Conservation (phyloP, 1,140 invertebrate species). For the Lordiphosa collinella region DNA sequence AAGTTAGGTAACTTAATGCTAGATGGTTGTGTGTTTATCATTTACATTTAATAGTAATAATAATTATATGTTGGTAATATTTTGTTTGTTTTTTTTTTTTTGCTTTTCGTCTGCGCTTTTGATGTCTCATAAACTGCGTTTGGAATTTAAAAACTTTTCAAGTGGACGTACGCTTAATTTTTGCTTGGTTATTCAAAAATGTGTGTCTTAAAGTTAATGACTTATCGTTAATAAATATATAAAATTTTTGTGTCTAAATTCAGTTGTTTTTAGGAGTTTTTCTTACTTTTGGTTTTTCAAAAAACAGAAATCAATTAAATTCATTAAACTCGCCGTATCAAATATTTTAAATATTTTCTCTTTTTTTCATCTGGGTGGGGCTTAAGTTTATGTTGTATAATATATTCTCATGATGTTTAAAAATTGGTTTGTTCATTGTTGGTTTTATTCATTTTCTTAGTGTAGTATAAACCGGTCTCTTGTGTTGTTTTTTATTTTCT, state of each 20-base stretch:
- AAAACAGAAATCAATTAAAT: slow-evolving; percentile 39
- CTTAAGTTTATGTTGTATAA: slow-evolving; percentile 55
- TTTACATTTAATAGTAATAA: slow-evolving; percentile 68
- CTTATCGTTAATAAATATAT: slow-evolving; percentile 65
- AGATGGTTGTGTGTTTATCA: slow-evolving; percentile 41
- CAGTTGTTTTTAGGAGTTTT: slow-evolving; percentile 78
- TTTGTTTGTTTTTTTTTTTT: slow-evolving; percentile 7
- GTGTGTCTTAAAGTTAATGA: slow-evolving; percentile 47
- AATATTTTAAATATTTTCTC: slow-evolving; percentile 27
- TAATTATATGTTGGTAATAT: slow-evolving; percentile 43
- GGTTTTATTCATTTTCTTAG: slow-evolving; percentile 35
- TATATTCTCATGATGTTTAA: slow-evolving; percentile 41
- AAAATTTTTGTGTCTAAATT: slow-evolving; percentile 74
- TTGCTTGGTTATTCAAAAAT: slow-evolving; percentile 48
- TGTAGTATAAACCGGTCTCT: slow-evolving; percentile 71
- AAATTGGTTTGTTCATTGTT: slow-evolving; percentile 58
- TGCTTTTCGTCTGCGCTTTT: slow-evolving; percentile 7
- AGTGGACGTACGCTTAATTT: slow-evolving; percentile 43
- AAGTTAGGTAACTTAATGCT: slow-evolving; percentile 60
- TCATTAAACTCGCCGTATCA: slow-evolving; percentile 21
- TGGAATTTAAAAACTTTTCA: slow-evolving; percentile 57
- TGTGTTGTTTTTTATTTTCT: slow-evolving; percentile 32
- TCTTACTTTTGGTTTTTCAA: slow-evolving; percentile 3
- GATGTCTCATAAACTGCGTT: slow-evolving; percentile 42
- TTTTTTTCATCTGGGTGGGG: slow-evolving; percentile 54